These are phyloP conservation scores for Leucosticte australis DNA, from an alignment of 2,113 vertebrate species.

Conservation along the genomic window DNA sequence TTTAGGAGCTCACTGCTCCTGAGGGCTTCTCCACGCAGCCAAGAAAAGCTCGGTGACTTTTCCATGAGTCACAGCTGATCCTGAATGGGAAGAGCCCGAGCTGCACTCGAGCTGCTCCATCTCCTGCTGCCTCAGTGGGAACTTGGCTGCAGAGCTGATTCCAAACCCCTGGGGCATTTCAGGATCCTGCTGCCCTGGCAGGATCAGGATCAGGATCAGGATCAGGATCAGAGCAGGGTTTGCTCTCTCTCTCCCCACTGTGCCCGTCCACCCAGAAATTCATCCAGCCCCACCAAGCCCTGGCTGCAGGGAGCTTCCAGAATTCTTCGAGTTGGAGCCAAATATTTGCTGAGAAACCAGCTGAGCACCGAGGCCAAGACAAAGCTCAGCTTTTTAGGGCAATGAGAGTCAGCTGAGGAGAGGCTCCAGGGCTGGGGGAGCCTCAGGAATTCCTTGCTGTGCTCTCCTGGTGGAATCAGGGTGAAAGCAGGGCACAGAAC, in stretches of 20 bases:
- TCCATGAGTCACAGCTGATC: background rate
- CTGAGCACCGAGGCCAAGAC: background rate
- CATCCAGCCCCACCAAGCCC: background rate
- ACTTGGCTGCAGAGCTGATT: background rate
- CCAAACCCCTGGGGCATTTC: background rate
- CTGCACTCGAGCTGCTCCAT: background rate
- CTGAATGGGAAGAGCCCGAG: background rate
- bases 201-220: background rate
- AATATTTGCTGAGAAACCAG: slow-evolving; percentile 26
- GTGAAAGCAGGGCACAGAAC: background rate
- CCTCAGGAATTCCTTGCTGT: background rate
- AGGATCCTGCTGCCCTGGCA: background rate
- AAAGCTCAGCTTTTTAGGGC: background rate
- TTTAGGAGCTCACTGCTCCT: background rate
- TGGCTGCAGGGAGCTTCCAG: background rate
- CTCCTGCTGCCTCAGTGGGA: background rate
- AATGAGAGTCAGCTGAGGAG: slow-evolving; percentile 5
- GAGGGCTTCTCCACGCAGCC: background rate
- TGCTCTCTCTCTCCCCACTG: background rate
- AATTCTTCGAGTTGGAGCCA: background rate
- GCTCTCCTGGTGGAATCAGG: background rate
- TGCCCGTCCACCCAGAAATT: background rate
- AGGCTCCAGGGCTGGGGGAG: background rate
- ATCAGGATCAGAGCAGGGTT: background rate
- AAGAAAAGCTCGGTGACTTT: background rate